Base-by-base conservation (phyloP, 2,888 invertebrate species). In the Rhagonycha fulva region DNA sequence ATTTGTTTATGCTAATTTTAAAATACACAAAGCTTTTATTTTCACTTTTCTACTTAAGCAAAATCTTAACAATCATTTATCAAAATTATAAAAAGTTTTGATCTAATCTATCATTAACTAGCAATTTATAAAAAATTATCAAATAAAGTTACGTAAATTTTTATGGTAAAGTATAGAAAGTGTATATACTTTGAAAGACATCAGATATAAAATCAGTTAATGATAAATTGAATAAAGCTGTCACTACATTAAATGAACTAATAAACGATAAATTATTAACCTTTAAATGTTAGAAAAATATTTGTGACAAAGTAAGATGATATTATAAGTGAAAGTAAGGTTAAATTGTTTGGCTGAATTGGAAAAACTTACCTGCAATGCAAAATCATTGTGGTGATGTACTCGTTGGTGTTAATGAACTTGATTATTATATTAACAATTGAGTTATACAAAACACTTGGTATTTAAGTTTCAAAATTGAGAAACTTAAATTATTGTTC, bases 151-250 rank as follows among this genome's bases (percentile, higher is more conserved):
- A 72, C 72, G 72, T 75, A 77, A 77, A 69, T 72, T 75, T 68
- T 69, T 72, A 70, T 11, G 26, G 62, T 60, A 47, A 69, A 68
- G 30, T 70, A 68, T 24, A 77, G 74, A 77, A 76, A 76, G 76
- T 68, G 14, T 68, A 62, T 32, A 61, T 3, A 47, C 26, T 70
- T 77, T 75, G 69, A 30, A 72, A 68, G 63, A 60, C 60, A 73
- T 70, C 47, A 47, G 47, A 47, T 47, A 47, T 47, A 47, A 47
- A 47, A 47, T 70, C 74, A 23, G 70, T 70, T 75, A 75, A 72
- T 77, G 75, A 75, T 77, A 63, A 77, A 77, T 77, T 75, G 77
- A 72, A 76, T 76, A 60, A 28, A 30, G 61, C 76, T 76, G 76
- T 74, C 76, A 74, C 71, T 74, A 19, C 62, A 74, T 71, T 71